Conservation (phyloP, 1,140 invertebrate genomes). For the Zophobas atratus region DNA sequence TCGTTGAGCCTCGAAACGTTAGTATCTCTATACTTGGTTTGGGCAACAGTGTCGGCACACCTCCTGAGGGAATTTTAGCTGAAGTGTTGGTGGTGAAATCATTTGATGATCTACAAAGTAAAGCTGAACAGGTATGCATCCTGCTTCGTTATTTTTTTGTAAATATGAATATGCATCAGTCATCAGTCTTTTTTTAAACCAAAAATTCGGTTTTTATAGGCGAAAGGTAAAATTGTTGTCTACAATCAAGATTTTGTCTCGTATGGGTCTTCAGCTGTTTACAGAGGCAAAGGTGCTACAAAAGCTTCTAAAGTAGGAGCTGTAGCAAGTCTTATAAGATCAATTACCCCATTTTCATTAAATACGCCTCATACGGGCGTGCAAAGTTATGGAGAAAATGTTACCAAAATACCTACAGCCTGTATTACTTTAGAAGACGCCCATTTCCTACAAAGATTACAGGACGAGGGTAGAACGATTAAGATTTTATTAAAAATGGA, state of each 20-base stretch:
- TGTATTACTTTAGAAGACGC: conserved; percentile 89
- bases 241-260: conserved; percentile 78
- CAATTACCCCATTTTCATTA: conserved; percentile 83
- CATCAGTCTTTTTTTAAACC: no score
- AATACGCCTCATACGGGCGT: conserved; percentile 80
- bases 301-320: conserved; percentile 80
- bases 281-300: conserved; percentile 74
- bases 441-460: conserved; percentile 79
- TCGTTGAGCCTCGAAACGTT: conserved; percentile 75
- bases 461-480: conserved; percentile 68
- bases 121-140: conserved; percentile 37
- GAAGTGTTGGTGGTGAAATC: conserved; percentile 79
- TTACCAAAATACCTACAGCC: conserved; percentile 84
- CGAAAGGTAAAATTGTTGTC: conserved; percentile 82
- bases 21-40: conserved; percentile 77
- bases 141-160: neutral
- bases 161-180: no score
- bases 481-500: conserved; percentile 68
- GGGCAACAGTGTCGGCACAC: conserved; percentile 77
- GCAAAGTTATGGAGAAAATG: conserved; percentile 74
- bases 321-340: conserved; percentile 81
- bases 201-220: conserved; percentile 27
- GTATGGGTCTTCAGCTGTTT: conserved; percentile 75
- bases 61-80: conserved; percentile 77
- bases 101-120: conserved; percentile 76